A percentile compares a stretch with the other conserved stretches of the same genome.
These are phyloP conservation scores for Petrocephalus sullivani DNA, from an alignment of 2,797 vertebrate species.

Conservation along the genomic window DNA sequence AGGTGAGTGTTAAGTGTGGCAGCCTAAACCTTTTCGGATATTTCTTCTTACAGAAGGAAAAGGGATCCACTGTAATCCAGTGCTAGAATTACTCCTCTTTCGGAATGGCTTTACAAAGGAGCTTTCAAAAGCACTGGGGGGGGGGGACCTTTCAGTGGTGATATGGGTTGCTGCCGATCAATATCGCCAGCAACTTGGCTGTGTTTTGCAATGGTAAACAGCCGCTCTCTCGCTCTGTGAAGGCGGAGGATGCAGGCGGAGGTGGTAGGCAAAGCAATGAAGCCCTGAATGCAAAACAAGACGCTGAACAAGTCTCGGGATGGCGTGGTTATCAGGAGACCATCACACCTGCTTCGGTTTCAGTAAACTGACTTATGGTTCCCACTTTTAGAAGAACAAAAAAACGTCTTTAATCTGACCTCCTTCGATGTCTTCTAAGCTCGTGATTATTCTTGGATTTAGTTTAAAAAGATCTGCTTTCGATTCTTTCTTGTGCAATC, in stretches of 20 bases:
- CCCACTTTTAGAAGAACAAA: background rate
- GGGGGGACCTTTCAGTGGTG: background rate
- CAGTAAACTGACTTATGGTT: background rate
- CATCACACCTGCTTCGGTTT: background rate
- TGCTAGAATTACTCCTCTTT: background rate
- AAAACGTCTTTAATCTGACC: background rate
- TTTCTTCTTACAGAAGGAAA: background rate
- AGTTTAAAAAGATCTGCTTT: background rate
- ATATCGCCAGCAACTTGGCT: background rate
- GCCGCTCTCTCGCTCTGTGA: background rate
- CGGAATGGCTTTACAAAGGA: background rate
- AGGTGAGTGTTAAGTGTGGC: background rate
- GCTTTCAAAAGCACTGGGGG: background rate
- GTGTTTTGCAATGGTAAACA: slow-evolving; percentile 14
- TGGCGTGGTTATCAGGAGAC: background rate
- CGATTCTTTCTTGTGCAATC: background rate
- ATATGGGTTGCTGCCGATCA: background rate
- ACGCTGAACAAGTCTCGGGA: background rate
- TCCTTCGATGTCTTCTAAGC: background rate
- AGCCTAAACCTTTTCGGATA: background rate
- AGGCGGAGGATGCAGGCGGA: background rate
- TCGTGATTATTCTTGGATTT: background rate
- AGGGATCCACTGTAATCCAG: background rate
- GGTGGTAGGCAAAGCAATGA: background rate
- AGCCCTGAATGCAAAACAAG: slow-evolving; percentile 3